Evolutionary conservation across 2,888 invertebrate genomes (phyloP).

Genomic region (Leptopterna dolabrata): DNA sequence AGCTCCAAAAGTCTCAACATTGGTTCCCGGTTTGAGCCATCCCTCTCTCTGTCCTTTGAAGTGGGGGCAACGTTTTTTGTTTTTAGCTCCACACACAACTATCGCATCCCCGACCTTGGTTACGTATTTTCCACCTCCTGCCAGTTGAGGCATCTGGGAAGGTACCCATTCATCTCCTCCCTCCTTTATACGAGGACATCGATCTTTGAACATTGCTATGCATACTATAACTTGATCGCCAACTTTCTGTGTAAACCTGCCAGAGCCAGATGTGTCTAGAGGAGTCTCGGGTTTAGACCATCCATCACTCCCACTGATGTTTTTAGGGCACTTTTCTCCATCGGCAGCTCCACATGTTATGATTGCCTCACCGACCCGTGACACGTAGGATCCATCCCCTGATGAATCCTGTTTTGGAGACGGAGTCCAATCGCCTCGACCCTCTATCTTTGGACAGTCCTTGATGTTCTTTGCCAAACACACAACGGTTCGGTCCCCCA

Average conservation of each 20-base stretch:
- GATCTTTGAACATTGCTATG: background rate
- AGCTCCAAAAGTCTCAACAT: background rate
- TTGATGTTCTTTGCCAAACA: no score
- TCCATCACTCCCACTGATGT: background rate
- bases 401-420: no score
- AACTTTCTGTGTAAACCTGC: background rate
- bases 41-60: background rate
- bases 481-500: no score
- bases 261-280: background rate
- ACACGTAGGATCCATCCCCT: background rate
- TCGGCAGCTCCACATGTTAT: background rate
- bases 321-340: background rate
- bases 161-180: background rate
- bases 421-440: no score
- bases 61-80: background rate
- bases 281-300: background rate
- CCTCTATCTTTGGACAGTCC: no score
- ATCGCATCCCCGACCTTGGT: background rate
- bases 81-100: background rate
- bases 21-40: background rate
- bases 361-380: background rate
- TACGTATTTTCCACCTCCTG: background rate
- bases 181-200: background rate
- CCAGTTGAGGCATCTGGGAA: background rate
- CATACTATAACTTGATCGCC: background rate